Percentiles rank a stretch among this genome's conserved stretches.
Evolutionary conservation across 2,113 vertebrate genomes (phyloP).

Genomic region (Chaetodon trifascialis): DNA sequence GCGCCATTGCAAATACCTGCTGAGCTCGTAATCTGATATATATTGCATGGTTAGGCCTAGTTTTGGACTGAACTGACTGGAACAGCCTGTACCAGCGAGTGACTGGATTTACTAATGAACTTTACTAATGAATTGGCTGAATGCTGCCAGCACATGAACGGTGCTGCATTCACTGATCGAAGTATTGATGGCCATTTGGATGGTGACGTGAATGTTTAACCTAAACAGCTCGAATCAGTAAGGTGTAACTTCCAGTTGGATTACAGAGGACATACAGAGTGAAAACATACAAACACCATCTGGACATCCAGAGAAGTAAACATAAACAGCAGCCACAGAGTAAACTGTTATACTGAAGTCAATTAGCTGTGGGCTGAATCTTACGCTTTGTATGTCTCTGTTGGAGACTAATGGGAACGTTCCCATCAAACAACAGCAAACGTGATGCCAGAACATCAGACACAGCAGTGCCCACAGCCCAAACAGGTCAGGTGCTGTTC

Average conservation of each 20-base stretch:
- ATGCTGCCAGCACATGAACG: neutral
- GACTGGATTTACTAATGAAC: too few species aligned
- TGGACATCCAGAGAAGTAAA: neutral
- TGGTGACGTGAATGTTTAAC: neutral
- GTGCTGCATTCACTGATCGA: neutral
- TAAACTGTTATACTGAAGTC: neutral
- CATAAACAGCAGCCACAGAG: neutral
- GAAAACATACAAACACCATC: neutral
- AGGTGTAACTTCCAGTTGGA: neutral
- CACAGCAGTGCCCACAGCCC: neutral
- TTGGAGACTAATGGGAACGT: neutral
- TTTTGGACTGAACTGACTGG: neutral
- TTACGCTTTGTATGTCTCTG: neutral
- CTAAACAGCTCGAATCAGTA: neutral
- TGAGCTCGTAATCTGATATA: neutral
- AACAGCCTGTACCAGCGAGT: too few species aligned
- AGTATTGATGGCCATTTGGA: neutral
- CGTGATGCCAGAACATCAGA: neutral
- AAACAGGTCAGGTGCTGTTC: neutral
- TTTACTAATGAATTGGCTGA: too few species aligned
- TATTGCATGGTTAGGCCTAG: neutral
- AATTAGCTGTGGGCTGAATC: conserved; percentile 14
- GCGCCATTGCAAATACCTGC: neutral
- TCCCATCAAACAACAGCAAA: conserved; percentile 3
- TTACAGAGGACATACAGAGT: neutral